phyloP scores from a whole-genome alignment of 1,140 invertebrate genomes.

The Belonocnema kinseyi region DNA sequence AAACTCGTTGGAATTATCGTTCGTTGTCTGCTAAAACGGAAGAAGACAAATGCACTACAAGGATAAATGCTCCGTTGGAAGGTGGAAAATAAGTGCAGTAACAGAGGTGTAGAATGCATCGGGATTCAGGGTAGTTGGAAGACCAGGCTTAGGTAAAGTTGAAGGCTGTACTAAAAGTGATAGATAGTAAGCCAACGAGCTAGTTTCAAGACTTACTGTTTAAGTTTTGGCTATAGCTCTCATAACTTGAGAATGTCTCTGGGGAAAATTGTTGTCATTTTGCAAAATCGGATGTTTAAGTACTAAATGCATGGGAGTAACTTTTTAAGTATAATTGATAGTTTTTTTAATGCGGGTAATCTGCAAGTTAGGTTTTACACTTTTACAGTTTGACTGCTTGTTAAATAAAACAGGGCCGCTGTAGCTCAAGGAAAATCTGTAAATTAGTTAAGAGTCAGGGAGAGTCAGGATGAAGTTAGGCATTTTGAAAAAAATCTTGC shows the following conservation, averaged over 20 bases:
- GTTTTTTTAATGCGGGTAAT: too few relatives aligned
- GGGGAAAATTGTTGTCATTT: too few relatives aligned
- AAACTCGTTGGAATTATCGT: slow-evolving; percentile 22
- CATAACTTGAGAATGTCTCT: not conserved
- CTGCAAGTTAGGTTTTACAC: too few relatives aligned
- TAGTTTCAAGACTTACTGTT: slow-evolving; percentile 10
- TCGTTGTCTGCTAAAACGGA: not conserved
- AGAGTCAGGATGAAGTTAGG: too few relatives aligned
- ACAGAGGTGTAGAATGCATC: slow-evolving; percentile 1
- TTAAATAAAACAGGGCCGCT: too few relatives aligned
- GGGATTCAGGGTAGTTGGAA: slow-evolving; percentile 12
- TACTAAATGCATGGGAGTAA: too few relatives aligned
- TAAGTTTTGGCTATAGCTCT: not conserved
- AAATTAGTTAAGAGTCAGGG: too few relatives aligned
- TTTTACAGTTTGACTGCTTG: too few relatives aligned
- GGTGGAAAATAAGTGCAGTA: not conserved
- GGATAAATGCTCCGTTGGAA: not conserved
- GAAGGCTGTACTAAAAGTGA: slow-evolving; percentile 22
- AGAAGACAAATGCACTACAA: slow-evolving; percentile 1
- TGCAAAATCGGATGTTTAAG: too few relatives aligned
- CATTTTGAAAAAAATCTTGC: too few relatives aligned
- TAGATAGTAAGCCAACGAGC: slow-evolving; percentile 11
- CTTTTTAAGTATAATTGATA: too few relatives aligned
- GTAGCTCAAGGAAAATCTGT: too few relatives aligned
- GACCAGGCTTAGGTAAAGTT: slow-evolving; percentile 18